Base-by-base conservation (phyloP, 2,797 vertebrate genomes). In the Helostoma temminkii region DNA sequence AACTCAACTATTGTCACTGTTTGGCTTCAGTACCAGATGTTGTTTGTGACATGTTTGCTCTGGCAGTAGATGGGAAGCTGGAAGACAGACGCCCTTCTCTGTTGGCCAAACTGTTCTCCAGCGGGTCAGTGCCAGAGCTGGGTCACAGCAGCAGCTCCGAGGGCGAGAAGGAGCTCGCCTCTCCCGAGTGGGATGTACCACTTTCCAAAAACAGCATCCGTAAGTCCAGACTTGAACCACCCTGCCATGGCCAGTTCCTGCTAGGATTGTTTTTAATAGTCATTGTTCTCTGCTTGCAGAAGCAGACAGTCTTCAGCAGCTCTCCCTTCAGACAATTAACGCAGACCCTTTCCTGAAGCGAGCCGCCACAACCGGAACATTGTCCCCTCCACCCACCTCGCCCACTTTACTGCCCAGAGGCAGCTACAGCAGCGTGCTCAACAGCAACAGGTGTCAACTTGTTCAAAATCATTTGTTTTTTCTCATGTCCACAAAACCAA, bases 131-230 rank as follows among this genome's bases (percentile, higher is more conserved):
- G 47, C 94, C 96, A 19, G 97, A 99, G 81, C 90, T 94, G 15
- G 94, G 96, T 68, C 96, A 96, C 83, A 98, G 96, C 91, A 98
- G 97, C 91, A 96, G 97, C 86, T 99, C 97, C 12, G 98, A 99
- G 81, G 98, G 97, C 15, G 98, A 99, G 87, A 99, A 98, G 83
- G 97, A 99, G 69, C 97, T 95, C 25, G 94, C 96, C 0, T 90
- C 95, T 5, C 98, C 98, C 0, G 98, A 99, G 86, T 99, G 98
- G 98, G 98, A 98, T 18, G 89, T 98, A 41, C 97, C 98, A 9
- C 84, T 97, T 63, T 92, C 93, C 85, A 96, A 95, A 89, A 88
- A 91, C 65, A 91, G 91, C 88, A 93, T 93, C 91, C 94, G 97
- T 98, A 91, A 97, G 97, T 89, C 1, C 1, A 39, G 10, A 41